Evolutionary conservation across 2,797 vertebrate genomes (phyloP).

Genomic region (Melanotaenia trifasciata): DNA sequence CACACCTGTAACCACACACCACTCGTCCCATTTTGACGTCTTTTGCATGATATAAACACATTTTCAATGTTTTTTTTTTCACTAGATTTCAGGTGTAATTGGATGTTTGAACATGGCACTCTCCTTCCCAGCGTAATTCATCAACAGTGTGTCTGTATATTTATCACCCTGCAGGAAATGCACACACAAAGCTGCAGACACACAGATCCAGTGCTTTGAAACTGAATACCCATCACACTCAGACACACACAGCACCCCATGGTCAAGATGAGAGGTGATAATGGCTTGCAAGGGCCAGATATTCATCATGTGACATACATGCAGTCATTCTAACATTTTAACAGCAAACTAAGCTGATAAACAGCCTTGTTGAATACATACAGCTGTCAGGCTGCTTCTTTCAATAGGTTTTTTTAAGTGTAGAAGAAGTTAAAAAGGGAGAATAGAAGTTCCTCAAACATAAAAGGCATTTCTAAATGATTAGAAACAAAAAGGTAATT

Average conservation of each 20-base stretch:
- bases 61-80: slow-evolving; percentile 33
- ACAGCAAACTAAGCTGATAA: slow-evolving; percentile 11
- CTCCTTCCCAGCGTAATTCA: slow-evolving; percentile 83
- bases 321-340: slow-evolving; percentile 42
- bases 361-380: background rate
- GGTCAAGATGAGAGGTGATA: slow-evolving; percentile 58
- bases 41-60: slow-evolving; percentile 50
- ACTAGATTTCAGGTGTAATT: slow-evolving; percentile 82
- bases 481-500: background rate
- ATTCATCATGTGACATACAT: slow-evolving; percentile 66
- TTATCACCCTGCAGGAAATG: slow-evolving; percentile 39
- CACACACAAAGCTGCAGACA: slow-evolving; percentile 52
- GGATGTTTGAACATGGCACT: slow-evolving; percentile 83
- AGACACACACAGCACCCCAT: slow-evolving; percentile 25
- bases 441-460: background rate
- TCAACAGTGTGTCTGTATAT: slow-evolving; percentile 56
- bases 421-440: background rate
- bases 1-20: slow-evolving; percentile 18
- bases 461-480: background rate
- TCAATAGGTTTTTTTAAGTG: slow-evolving; percentile 21
- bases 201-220: slow-evolving; percentile 79
- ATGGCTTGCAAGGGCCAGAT: slow-evolving; percentile 54
- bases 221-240: slow-evolving; percentile 74
- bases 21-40: slow-evolving; percentile 27
- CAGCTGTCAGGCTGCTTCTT: slow-evolving; percentile 60